phyloP scores from a whole-genome alignment of 2,888 invertebrate species.

The Neocrepidodera transversa region DNA sequence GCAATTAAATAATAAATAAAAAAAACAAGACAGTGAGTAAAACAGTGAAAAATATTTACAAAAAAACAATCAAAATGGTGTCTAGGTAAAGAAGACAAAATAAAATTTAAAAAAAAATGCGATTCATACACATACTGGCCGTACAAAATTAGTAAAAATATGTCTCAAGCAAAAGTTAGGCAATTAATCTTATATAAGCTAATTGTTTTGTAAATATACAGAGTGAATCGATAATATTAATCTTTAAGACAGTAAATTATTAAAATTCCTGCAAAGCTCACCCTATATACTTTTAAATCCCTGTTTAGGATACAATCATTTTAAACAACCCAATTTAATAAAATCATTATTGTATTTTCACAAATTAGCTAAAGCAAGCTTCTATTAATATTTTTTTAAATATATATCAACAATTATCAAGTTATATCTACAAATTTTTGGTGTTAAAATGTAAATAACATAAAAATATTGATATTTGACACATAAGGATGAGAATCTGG shows the following conservation, averaged over 20 bases:
- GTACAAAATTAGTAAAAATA: background rate
- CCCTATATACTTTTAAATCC: no score
- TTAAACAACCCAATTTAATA: no score
- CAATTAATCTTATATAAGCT: background rate
- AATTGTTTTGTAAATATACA: no score
- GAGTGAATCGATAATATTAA: no score
- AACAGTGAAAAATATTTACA: constrained; percentile 36
- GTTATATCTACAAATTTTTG: no score
- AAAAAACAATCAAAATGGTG: constrained; percentile 24
- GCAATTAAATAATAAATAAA: constrained; percentile 35
- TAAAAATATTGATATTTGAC: no score
- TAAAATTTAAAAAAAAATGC: constrained; percentile 7
- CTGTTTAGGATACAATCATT: no score
- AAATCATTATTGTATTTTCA: no score
- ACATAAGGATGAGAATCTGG: no score
- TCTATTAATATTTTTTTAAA: background rate
- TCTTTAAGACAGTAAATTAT: no score
- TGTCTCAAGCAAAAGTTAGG: background rate
- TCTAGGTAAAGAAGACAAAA: constrained; percentile 34
- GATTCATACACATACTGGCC: constrained; percentile 31
- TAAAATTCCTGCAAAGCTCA: no score
- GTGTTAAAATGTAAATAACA: no score
- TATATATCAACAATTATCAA: background rate
- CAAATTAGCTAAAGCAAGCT: background rate
- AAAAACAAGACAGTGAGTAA: constrained; percentile 34